Evolutionary conservation across 2,797 vertebrate genomes (phyloP), one percentile per base, ranked within the genome.

Genomic region (Rhinatrema bivittatum): DNA sequence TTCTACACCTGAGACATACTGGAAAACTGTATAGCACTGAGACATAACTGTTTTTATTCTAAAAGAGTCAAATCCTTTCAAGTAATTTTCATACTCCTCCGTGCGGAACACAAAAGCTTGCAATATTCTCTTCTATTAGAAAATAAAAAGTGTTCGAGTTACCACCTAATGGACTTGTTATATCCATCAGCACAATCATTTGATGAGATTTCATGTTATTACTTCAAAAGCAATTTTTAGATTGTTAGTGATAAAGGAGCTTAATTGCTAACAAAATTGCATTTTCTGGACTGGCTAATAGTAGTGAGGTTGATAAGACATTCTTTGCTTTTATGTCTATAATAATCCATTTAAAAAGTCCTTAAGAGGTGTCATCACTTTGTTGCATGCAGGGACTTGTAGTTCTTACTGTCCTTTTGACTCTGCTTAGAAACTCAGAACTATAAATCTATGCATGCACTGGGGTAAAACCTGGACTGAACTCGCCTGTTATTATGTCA

Each of bases 211-310:
- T 57, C 22, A 33, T 14, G 10, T 39, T 56, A 29, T 25, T 30
- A 24, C 22, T 40, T 34, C n/a, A 15, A 3, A 10, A 15, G 24
- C 29, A 56, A 41, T 39, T 50, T 65, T 60, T 57, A 55, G 45
- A 20, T 39, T 13, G 16, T 17, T 26, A 4, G 42, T 53, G 29
- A 45, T 45, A 36, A 48, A 36, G 32, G 21, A 39, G 24, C 27
- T 23, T 47, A 60, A 52, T 16, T 41, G 37, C 17, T 22, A 39
- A 32, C 20, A 54, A 36, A 35, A 14, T 41, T 40, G 47, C 37
- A 46, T 12, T 28, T 9, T 30, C 23, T 27, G 42, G 5, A 28
- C 27, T 36, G 50, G 9, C 9, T 28, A 25, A 51, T 42, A 29
- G 36, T 10, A 12, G 15, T 6, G 32, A 2, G 3, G 25, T 5